phyloP scores from a whole-genome alignment of 2,888 invertebrate genomes.

The Cartodere bifasciata region DNA sequence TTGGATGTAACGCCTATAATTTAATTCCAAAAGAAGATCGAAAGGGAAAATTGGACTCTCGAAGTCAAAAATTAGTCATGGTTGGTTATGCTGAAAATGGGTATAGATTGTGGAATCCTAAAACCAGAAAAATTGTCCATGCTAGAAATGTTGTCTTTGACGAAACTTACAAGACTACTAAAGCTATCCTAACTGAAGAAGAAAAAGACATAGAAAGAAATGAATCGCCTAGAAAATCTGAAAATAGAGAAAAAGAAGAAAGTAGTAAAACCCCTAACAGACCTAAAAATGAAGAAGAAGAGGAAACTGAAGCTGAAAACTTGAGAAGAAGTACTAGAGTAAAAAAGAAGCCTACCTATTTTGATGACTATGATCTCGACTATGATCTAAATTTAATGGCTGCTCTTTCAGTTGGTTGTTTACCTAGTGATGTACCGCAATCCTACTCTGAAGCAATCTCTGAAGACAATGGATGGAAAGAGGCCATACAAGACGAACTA shows the following conservation, averaged over 20 bases:
- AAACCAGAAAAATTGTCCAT: slow-evolving; percentile 12
- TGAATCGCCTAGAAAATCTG: neutral
- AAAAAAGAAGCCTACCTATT: slow-evolving; percentile 6
- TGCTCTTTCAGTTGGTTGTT: slow-evolving; percentile 8
- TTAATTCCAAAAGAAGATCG: slow-evolving; percentile 15
- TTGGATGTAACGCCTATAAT: slow-evolving; percentile 17
- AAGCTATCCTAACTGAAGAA: neutral
- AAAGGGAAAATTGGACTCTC: slow-evolving; percentile 18
- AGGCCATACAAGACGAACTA: slow-evolving; percentile 11
- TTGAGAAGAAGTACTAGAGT: slow-evolving; percentile 4
- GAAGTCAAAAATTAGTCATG: slow-evolving; percentile 14
- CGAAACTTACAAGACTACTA: slow-evolving; percentile 9
- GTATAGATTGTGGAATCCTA: slow-evolving; percentile 19
- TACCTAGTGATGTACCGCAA: slow-evolving; percentile 5
- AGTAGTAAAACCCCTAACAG: no score
- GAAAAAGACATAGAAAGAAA: slow-evolving; percentile 1
- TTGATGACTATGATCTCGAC: slow-evolving; percentile 11
- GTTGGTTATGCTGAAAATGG: slow-evolving; percentile 18
- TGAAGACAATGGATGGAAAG: slow-evolving; percentile 9
- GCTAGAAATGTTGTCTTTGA: slow-evolving; percentile 20
- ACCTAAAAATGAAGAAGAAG: neutral
- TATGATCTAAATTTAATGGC: slow-evolving; percentile 9
- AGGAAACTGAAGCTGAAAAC: neutral
- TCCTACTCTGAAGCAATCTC: slow-evolving; percentile 11
- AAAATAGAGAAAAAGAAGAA: slow-evolving; percentile 1